phyloP scores from a whole-genome alignment of 2,797 vertebrate genomes.

The Heteromormyrus szaboi region DNA sequence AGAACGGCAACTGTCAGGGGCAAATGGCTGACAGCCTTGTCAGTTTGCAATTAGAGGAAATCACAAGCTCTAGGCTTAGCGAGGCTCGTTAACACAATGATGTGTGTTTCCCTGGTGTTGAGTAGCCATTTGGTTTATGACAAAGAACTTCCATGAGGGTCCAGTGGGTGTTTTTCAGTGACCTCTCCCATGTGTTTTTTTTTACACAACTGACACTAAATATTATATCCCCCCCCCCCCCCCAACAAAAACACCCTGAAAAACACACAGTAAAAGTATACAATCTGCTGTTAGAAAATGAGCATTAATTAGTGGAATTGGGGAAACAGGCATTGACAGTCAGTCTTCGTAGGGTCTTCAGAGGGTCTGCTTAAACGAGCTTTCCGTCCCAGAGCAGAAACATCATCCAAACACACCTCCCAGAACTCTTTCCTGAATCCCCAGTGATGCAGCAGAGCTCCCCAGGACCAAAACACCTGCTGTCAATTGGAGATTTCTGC shows the following conservation, averaged over 20 bases:
- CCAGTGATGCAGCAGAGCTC: conserved; percentile 45
- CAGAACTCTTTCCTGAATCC: conserved; percentile 10
- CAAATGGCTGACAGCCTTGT: conserved; percentile 50
- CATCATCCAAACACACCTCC: conserved; percentile 32
- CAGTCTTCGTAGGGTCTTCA: not conserved
- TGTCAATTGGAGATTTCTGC: conserved; percentile 53
- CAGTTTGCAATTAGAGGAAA: conserved; percentile 25
- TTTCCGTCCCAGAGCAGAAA: conserved; percentile 20
- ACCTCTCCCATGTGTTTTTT: conserved; percentile 43
- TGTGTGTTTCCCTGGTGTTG: conserved; percentile 49
- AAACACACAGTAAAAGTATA: conserved; percentile 11
- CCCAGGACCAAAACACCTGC: conserved; percentile 41
- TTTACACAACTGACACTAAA: conserved; percentile 45
- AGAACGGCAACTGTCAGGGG: not conserved
- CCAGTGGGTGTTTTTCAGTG: conserved; percentile 49
- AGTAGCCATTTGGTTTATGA: conserved; percentile 53
- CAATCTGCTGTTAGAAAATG: conserved; percentile 29
- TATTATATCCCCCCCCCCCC: too few species aligned
- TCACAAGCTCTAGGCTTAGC: not conserved
- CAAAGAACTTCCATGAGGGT: conserved; percentile 50
- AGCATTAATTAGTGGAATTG: conserved; percentile 33
- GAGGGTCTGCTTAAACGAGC: conserved; percentile 34
- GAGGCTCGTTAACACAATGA: conserved; percentile 34
- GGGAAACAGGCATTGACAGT: not conserved
- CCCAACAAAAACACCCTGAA: not conserved